Conservation (phyloP, 2,113 vertebrate species). For the Phaethornis superciliosus region DNA sequence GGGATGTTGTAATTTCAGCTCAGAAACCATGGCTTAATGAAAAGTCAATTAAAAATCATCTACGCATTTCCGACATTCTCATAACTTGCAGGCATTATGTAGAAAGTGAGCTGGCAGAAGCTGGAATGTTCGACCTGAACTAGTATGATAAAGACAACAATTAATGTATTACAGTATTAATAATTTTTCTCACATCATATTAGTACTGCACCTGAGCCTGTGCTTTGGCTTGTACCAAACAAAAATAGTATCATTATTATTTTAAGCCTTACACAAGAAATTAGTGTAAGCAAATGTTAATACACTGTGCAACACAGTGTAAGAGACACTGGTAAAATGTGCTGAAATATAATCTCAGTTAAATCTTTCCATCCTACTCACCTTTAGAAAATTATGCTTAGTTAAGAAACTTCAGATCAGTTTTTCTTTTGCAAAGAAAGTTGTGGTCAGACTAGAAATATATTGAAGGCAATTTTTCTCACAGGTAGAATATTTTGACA, state of each 20-base stretch:
- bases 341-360: not conserved
- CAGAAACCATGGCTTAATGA: not conserved
- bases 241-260: slow-evolving; percentile 32
- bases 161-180: slow-evolving; percentile 22
- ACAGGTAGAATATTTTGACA: not conserved
- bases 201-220: slow-evolving; percentile 3
- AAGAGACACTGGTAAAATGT: not conserved
- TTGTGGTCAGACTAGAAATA: not conserved
- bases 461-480: not conserved
- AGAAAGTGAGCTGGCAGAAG: slow-evolving; percentile 11
- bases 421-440: not conserved
- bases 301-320: not conserved
- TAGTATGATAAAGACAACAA: slow-evolving; percentile 42
- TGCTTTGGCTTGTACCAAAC: not conserved
- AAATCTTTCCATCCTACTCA: not conserved
- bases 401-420: not conserved
- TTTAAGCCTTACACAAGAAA: slow-evolving; percentile 28
- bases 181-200: slow-evolving; percentile 27
- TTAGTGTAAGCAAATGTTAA: not conserved
- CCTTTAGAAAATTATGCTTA: not conserved
- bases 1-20: not conserved
- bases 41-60: slow-evolving; percentile 37
- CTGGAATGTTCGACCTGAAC: slow-evolving; percentile 23
- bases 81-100: slow-evolving; percentile 5
- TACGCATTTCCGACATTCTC: slow-evolving; percentile 45